A percentile compares a stretch with the other conserved stretches of the same genome.
These are phyloP conservation scores for Sterrhoptilus dennistouni DNA, from an alignment of 2,113 vertebrate genomes.

Conservation along the genomic window DNA sequence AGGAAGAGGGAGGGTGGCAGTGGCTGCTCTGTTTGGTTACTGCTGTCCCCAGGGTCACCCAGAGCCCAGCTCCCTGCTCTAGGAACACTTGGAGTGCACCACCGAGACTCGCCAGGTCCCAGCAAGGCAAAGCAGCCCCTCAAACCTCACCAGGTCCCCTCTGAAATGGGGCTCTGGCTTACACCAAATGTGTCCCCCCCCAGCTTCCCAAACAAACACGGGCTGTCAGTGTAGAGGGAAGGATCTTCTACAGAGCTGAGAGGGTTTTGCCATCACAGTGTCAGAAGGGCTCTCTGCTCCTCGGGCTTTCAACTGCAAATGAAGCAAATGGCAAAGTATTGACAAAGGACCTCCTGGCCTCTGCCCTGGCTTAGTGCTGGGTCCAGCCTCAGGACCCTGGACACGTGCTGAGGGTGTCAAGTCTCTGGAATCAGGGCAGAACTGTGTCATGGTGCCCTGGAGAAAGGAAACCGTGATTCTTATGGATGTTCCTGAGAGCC, in stretches of 20 bases:
- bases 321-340: background rate
- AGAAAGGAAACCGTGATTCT: background rate
- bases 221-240: background rate
- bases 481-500: rapidly evolving
- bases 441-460: background rate
- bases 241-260: background rate
- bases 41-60: background rate
- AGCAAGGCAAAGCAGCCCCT: background rate
- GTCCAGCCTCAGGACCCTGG: background rate
- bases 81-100: rapidly evolving
- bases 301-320: conserved; percentile 36
- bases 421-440: background rate
- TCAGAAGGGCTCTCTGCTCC: background rate
- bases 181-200: background rate
- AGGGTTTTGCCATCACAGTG: background rate
- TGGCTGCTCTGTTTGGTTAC: background rate
- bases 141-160: background rate
- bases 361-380: background rate
- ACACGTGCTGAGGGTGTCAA: background rate
- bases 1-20: background rate
- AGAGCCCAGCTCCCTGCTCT: background rate
- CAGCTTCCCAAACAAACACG: background rate
- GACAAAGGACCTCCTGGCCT: background rate
- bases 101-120: background rate
- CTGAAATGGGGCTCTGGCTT: background rate